Evolutionary conservation across 2,113 vertebrate genomes (phyloP).

Genomic region (Oxyura jamaicensis): DNA sequence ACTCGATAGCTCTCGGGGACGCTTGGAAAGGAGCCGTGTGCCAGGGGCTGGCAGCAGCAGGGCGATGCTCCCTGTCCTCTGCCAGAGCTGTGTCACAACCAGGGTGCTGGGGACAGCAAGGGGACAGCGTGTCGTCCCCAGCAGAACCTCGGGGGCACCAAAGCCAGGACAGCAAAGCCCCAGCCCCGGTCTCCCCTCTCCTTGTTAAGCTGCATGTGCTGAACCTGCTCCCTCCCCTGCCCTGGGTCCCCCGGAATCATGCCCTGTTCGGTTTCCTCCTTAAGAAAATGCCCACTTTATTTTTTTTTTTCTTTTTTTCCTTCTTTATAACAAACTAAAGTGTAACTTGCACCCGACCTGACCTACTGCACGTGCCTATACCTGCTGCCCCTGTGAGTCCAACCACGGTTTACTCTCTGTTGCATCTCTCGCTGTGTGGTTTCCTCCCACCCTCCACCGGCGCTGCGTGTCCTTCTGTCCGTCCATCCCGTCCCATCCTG

Average conservation of each 20-base stretch:
- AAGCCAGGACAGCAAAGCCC: conserved; percentile 73
- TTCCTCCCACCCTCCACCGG: not conserved
- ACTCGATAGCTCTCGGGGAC: accelerated
- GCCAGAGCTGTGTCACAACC: not conserved
- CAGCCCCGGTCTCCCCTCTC: not conserved
- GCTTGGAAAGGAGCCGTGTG: not conserved
- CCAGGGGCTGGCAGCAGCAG: not conserved
- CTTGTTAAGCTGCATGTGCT: conserved; percentile 59
- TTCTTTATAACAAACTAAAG: conserved; percentile 72
- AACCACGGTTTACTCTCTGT: conserved; percentile 68
- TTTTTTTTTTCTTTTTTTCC: conserved; percentile 45
- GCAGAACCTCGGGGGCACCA: not conserved
- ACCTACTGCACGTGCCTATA: conserved; percentile 65
- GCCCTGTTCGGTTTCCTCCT: not conserved
- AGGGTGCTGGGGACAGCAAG: not conserved
- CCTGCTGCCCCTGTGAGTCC: conserved; percentile 68
- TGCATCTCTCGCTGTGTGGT: conserved; percentile 55
- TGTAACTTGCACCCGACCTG: conserved; percentile 66
- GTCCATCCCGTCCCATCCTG: accelerated
- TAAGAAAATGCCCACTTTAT: conserved; percentile 43
- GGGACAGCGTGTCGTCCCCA: not conserved
- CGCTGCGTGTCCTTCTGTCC: not conserved
- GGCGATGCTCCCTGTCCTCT: not conserved
- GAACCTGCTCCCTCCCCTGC: not conserved
- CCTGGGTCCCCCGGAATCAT: not conserved